Base-by-base conservation (phyloP, 2,797 vertebrate genomes). In the Poeciliopsis turneri region DNA sequence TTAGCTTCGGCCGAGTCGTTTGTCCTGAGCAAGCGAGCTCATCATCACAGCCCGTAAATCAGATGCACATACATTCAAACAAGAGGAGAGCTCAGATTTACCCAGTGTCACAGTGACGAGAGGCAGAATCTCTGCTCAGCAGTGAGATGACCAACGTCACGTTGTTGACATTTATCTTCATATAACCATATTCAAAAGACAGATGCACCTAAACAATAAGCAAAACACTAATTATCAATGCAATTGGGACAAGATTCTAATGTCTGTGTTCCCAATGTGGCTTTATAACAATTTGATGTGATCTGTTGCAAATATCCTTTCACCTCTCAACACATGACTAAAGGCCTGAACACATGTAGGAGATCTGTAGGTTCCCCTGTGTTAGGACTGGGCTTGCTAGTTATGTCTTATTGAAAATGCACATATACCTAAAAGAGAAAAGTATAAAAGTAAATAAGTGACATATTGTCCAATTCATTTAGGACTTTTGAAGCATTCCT, bases 31-130 rank as follows among this genome's bases (percentile, higher is more conserved):
- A 61, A 84, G 72, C 30, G 68, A 84, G 39, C 72, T 69, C 57
- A 61, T 87, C 76, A 43, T 80, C 51, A 30, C 75, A 78, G 46
- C 30, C 68, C 36, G 36, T 84, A 84, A 85, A 87, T 88, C 86
- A 76, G 49, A 78, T 83, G 78, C 43, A 77, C 74, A 55, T 78
- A 66, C 76, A 33, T 82, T 85, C 70, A 86, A 72, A 87, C 68
- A 77, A 77, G 41, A 78, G 18, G 66, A 80, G 53, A 25, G 75
- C 51, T 6, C 70, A 39, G 23, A 74, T 53, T 39, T 49, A 74
- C 2, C 49, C 53, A 45, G 68, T 75, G 66, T 33, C 4, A 77
- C 20, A 45, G 39, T 57, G 53, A 74, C 64, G 41, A 72, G 78
- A 70, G 75, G 81, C 78, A 76, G 46, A 23, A 78, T 23, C 23